phyloP scores from a whole-genome alignment of 2,797 vertebrate species.

The Syndactyla subalaris region DNA sequence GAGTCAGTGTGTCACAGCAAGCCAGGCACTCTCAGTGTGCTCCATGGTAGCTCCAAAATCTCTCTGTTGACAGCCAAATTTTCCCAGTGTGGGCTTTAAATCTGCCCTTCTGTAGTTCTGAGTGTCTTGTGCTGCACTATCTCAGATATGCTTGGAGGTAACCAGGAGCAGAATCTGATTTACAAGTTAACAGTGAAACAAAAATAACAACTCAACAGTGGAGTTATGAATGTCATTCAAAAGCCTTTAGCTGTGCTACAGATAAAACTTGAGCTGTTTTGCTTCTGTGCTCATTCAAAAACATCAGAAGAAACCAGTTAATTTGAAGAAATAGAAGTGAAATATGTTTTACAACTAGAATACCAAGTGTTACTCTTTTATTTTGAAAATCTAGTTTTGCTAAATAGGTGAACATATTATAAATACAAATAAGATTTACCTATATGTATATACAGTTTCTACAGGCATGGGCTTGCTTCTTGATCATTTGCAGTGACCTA shows the following conservation, averaged over 20 bases:
- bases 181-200: background rate
- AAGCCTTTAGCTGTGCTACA: background rate
- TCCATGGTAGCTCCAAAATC: fast-evolving
- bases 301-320: fast-evolving
- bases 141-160: background rate
- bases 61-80: background rate
- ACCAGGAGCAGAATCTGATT: background rate
- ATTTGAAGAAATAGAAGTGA: background rate
- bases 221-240: background rate
- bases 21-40: background rate
- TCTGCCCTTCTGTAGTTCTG: background rate
- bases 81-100: background rate
- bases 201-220: background rate
- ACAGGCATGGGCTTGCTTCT: background rate
- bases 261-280: background rate
- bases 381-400: background rate
- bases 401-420: background rate
- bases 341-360: background rate
- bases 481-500: background rate
- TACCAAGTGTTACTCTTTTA: background rate
- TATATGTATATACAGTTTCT: background rate
- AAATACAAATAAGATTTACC: background rate
- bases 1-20: background rate
- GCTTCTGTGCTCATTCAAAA: background rate
- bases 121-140: fast-evolving